A percentile compares a stretch with the other conserved stretches of the same genome.
Conservation (phyloP, 1,140 invertebrate species). For the Frieseomelitta varia region DNA sequence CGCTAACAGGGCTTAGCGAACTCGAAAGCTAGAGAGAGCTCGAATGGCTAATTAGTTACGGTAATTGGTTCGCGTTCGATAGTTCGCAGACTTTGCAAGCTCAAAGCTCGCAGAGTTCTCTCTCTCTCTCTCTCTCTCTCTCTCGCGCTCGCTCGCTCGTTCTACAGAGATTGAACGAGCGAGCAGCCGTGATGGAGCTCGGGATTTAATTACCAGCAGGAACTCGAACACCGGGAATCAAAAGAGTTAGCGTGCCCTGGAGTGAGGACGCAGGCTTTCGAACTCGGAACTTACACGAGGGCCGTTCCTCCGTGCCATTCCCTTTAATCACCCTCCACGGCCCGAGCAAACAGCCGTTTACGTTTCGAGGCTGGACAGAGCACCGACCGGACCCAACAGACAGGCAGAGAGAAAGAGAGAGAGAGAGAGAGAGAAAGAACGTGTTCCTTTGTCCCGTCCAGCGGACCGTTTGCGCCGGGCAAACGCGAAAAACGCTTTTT, state of each 20-base stretch:
- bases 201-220: constrained; percentile 63
- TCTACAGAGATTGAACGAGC: background rate
- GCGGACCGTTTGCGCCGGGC: constrained; percentile 24
- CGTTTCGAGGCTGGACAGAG: constrained; percentile 19
- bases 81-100: constrained; percentile 64
- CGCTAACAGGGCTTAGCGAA: constrained; percentile 51
- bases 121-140: background rate
- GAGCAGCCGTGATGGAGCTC: constrained; percentile 47
- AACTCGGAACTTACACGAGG: constrained; percentile 44
- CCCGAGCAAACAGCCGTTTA: constrained; percentile 39
- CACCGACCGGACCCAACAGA: background rate
- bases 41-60: constrained; percentile 70
- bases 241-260: constrained; percentile 33
- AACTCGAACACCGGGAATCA: constrained; percentile 49
- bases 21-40: constrained; percentile 56
- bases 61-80: constrained; percentile 70
- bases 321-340: constrained; percentile 41
- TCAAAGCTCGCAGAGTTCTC: constrained; percentile 55
- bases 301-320: constrained; percentile 40
- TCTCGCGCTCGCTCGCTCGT: background rate
- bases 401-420: too few species aligned
- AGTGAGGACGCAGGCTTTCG: background rate
- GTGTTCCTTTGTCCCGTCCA: constrained; percentile 18
- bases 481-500: constrained; percentile 44
- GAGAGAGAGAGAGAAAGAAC: too few species aligned